phyloP scores from a whole-genome alignment of 2,888 invertebrate species.

The Epiblema foenella region DNA sequence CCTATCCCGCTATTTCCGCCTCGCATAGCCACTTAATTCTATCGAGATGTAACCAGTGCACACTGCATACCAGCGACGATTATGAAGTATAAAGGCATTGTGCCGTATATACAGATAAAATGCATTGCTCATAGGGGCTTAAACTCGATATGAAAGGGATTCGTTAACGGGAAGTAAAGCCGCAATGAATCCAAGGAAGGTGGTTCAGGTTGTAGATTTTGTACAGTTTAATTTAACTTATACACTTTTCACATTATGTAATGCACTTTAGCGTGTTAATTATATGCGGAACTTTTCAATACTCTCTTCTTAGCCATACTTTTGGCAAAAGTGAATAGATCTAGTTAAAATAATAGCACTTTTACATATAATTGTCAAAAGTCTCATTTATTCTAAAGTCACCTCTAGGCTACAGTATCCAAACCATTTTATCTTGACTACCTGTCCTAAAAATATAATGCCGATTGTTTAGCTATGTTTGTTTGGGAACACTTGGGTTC shows the following conservation, averaged over 20 bases:
- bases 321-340: too few relatives aligned
- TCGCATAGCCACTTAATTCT: constrained; percentile 14
- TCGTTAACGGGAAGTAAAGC: constrained; percentile 6
- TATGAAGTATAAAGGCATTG: constrained; percentile 7
- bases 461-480: constrained; percentile 14
- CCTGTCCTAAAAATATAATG: constrained; percentile 7
- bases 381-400: neutral
- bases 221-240: constrained; percentile 3
- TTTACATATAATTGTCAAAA: neutral
- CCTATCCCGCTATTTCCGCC: neutral
- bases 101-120: constrained; percentile 2
- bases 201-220: neutral
- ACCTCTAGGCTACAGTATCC: neutral
- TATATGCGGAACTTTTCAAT: too few relatives aligned
- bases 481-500: constrained; percentile 18
- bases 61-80: neutral
- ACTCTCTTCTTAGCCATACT: too few relatives aligned
- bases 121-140: neutral
- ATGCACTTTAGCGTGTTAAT: too few relatives aligned
- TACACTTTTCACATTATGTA: too few relatives aligned
- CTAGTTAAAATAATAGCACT: too few relatives aligned
- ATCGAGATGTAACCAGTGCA: constrained; percentile 5
- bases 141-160: neutral
- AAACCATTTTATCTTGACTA: neutral
- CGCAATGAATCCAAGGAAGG: neutral